Evolutionary conservation across 2,888 invertebrate genomes (phyloP), one percentile per base, ranked within the genome.

Genomic region (Tipula confusa): DNA sequence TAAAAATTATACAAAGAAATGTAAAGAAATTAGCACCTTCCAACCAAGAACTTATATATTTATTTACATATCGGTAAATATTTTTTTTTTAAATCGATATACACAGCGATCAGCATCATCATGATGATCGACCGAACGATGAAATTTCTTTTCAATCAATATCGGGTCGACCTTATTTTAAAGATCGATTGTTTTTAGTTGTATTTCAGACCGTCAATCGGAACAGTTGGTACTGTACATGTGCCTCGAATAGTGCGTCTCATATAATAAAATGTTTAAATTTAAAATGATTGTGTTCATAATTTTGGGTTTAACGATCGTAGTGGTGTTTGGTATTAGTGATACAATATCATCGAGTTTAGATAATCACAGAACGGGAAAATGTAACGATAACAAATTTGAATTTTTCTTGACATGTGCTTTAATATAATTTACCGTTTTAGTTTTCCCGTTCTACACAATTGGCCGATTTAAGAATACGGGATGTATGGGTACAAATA

Each of bases 381-480:
- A 64, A 64, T 64, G 64, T 64, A 64, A 64, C 64, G 64, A 64
- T n/a, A n/a, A 9, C 36, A 36, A 43, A 64, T 64, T 64, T 64
- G n/a, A 38, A 13, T 38, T 33, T 13, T 38, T 38, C 13, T 6
- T 33, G 33, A 64, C n/a, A 13, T 48, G 48, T 64, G 64, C 24
- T 24, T 24, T 64, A 43, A 24, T 24, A 64, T 7, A 24, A 64
- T 43, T 43, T 36, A n/a, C 64, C 64, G 64, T 80, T 80, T 31
- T 82, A 92, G 92, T 91, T 89, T 94, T 94, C 87, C 94, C 94
- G 2, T 92, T 94, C 87, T 93, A 94, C 86, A 93, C 94, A 85
- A 92, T 95, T 83, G 94, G 95, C n/a, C 92, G 95, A 82, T 95
- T 95, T 88, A 92, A 93, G 81, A 95, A 95, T 88, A 92, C 92